Conservation (phyloP, 2,888 invertebrate species). For the Eilema griseolum region DNA sequence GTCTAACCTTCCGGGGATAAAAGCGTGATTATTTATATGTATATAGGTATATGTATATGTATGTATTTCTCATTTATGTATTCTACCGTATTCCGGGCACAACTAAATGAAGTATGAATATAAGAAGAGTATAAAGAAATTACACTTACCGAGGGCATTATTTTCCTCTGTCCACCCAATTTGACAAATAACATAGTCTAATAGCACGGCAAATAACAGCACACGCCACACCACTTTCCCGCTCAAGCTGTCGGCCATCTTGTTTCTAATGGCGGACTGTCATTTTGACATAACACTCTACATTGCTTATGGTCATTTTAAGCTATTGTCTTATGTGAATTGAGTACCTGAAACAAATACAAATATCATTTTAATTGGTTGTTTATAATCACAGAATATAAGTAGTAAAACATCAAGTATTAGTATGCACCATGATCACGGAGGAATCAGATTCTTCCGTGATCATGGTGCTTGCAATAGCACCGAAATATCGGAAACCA, state of each 20-base stretch:
- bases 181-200: slow-evolving; percentile 66
- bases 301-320: slow-evolving; percentile 46
- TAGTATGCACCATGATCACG: no score
- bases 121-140: neutral
- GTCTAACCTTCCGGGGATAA: no score
- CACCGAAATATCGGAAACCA: no score
- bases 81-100: no score
- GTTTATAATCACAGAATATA: no score
- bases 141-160: slow-evolving; percentile 74
- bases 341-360: slow-evolving; percentile 57
- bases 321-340: slow-evolving; percentile 9
- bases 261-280: slow-evolving; percentile 60
- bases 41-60: no score
- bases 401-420: no score
- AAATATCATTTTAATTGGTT: neutral
- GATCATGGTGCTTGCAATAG: no score
- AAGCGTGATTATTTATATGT: no score
- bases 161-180: slow-evolving; percentile 67
- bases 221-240: slow-evolving; percentile 66
- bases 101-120: no score
- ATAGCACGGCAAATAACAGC: slow-evolving; percentile 64
- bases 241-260: slow-evolving; percentile 73
- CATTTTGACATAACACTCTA: slow-evolving; percentile 60
- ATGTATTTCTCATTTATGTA: no score
- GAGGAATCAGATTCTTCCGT: no score